Evolutionary conservation across 2,797 vertebrate species (phyloP), one percentile per base, ranked within the genome.

Genomic region (Merluccius polli): DNA sequence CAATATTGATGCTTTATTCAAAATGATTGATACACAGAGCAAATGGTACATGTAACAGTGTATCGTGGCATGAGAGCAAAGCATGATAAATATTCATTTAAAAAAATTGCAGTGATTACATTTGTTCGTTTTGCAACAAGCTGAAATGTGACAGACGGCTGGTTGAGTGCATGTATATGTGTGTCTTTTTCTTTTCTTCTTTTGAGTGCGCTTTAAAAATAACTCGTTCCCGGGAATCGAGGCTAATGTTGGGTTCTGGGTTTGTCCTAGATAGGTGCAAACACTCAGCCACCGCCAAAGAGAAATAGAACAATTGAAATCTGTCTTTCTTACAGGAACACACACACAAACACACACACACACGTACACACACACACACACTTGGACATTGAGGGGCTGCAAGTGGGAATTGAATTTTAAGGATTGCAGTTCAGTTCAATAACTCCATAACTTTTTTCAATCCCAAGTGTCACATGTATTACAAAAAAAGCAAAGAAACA

Each of bases 91-190:
- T 18, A 41, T 38, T 29, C 2, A 44, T 36, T 27, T 33, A 36
- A 63, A 82, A 70, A 44, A 75, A 36, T 21, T n/a, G n/a, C 21
- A 81, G 72, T 4, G n/a, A 65, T 75, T 72, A 76, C 36, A 80
- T 78, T 77, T 21, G 41, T 73, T 70, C 0, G 29, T 77, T 75
- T 44, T 72, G 44, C 36, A 75, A 38, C 9, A 70, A 35, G 9
- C 44, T 87, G 74, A 85, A 86, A 82, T 78, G 75, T 75, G 75
- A 68, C 13, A 69, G 75, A 81, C 76, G 36, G 71, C 48, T 78
- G 76, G 44, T 16, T 52, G 44, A 18, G 52, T 24, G 52, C 52
- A 7, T 24, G 44, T 15, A 48, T n/a, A n/a, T n/a, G n/a, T n/a
- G n/a, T n/a, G n/a, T n/a, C n/a, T 18, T 63, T 75, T n/a, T 24